These are phyloP conservation scores for Proctacanthus coquilletti DNA, from an alignment of 1,140 invertebrate genomes.

Conservation along the genomic window DNA sequence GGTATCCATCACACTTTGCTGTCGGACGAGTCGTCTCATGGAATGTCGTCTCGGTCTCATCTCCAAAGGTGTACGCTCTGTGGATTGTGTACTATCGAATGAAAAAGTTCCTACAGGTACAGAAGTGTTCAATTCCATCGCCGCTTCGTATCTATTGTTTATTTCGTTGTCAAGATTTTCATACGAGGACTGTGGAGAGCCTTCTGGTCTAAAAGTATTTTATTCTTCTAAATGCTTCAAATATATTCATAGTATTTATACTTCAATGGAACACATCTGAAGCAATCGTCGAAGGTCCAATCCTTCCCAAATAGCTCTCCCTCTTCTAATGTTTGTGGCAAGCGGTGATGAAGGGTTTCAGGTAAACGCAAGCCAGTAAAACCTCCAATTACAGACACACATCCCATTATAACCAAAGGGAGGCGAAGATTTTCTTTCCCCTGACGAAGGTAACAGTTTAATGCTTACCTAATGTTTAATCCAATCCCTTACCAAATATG, in stretches of 20 bases:
- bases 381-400: conserved; percentile 60
- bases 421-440: conserved; percentile 68
- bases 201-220: conserved; percentile 9
- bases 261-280: conserved; percentile 47
- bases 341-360: conserved; percentile 60
- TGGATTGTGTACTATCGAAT: no score
- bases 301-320: conserved; percentile 78
- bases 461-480: conserved; percentile 6
- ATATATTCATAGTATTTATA: conserved; percentile 17
- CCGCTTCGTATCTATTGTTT: conserved; percentile 25
- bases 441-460: no score
- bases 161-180: conserved; percentile 43
- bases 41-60: conserved; percentile 32
- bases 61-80: conserved; percentile 31
- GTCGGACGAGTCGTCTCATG: conserved; percentile 49
- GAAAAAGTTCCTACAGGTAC: conserved; percentile 5
- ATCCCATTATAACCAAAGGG: conserved; percentile 65
- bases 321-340: conserved; percentile 73
- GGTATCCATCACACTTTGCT: conserved; percentile 61
- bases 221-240: not conserved
- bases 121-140: conserved; percentile 14
- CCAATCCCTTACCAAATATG: conserved; percentile 52
- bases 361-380: conserved; percentile 61
- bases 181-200: conserved; percentile 34
- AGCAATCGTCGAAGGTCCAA: conserved; percentile 56